Evolutionary conservation across 2,113 vertebrate genomes (phyloP).

Genomic region (Microcebus ravelobensis): DNA sequence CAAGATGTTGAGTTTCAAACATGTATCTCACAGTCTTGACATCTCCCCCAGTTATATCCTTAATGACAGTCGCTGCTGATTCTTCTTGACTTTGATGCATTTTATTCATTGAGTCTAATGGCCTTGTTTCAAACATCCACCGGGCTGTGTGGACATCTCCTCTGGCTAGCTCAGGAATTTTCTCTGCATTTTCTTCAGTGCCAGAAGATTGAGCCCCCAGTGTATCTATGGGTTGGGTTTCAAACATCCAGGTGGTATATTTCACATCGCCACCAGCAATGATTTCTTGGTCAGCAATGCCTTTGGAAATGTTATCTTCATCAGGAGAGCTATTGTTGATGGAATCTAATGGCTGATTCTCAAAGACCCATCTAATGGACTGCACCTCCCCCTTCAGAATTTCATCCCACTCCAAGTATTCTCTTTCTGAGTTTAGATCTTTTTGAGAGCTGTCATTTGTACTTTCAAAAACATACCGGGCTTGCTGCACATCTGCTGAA

Average conservation of each 20-base stretch:
- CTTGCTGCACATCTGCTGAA: slow-evolving; percentile 86
- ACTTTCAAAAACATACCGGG: slow-evolving; percentile 87
- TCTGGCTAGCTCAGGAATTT: slow-evolving; percentile 87
- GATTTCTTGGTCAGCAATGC: slow-evolving; percentile 87
- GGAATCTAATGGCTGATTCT: slow-evolving; percentile 90
- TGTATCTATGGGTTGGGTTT: slow-evolving; percentile 88
- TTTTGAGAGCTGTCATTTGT: slow-evolving; percentile 82
- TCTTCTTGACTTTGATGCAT: slow-evolving; percentile 84
- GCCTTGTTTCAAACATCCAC: slow-evolving; percentile 91
- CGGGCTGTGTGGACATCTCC: slow-evolving; percentile 86
- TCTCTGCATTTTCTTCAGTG: slow-evolving; percentile 81
- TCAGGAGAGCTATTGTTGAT: slow-evolving; percentile 86
- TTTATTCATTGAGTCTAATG: slow-evolving; percentile 89
- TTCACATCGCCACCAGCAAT: slow-evolving; percentile 89
- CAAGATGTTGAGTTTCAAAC: slow-evolving; percentile 90
- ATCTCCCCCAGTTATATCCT: slow-evolving; percentile 88
- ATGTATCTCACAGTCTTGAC: slow-evolving; percentile 90
- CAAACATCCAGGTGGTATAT: slow-evolving; percentile 92
- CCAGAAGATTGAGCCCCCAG: slow-evolving; percentile 73
- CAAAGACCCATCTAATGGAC: slow-evolving; percentile 91
- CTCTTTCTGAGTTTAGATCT: slow-evolving; percentile 85
- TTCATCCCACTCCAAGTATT: slow-evolving; percentile 89
- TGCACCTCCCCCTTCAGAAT: slow-evolving; percentile 91
- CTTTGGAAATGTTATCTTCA: slow-evolving; percentile 81
- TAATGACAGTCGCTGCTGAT: slow-evolving; percentile 51